Evolutionary conservation across 2,888 invertebrate species (phyloP), one percentile per base, ranked within the genome.

Genomic region (Urechis unicinctus): DNA sequence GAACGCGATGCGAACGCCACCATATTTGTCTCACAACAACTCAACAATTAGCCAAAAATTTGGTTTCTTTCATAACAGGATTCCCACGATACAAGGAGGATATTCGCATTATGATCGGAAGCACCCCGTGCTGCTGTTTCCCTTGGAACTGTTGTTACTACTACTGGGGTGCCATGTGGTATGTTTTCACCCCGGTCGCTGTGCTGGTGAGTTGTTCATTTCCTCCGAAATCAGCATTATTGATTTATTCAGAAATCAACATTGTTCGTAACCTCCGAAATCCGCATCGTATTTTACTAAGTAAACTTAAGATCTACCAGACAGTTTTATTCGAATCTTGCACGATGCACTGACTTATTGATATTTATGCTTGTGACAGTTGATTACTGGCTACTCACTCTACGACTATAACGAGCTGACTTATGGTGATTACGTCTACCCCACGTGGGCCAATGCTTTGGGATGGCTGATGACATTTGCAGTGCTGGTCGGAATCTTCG

Each of bases 361-460:
- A 48, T 48, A 48, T 48, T 17, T 25, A 22, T 48, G 17, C 17
- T 24, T 48, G 5, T 71, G 71, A 17, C 68, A 86, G 86, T 88
- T 87, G 66, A 66, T 73, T 46, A 59, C 71, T 62, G 56, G 72
- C 17, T 73, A 69, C 61, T 71, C 71, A 4, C 70, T 69, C 70
- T 62, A 68, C 4, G 65, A 69, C 52, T 73, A 73, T 58, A 61
- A 59, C 17, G 64, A 65, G 17, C 63, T 66, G 1, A 63, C 68
- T 53, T 68, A 66, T 28, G 67, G 66, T 4, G 66, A 69, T 53
- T 71, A 72, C 53, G 57, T 59, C 17, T 61, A 60, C 57, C 59
- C 59, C 4, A 41, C 30, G 22, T 61, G 61, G 61, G 58, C 53
- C 1, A 54, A 52, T 21, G 56, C 44, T 22, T n/a, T 61, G 4